phyloP scores from a whole-genome alignment of 2,888 invertebrate genomes.

The Oxycera nigricornis region DNA sequence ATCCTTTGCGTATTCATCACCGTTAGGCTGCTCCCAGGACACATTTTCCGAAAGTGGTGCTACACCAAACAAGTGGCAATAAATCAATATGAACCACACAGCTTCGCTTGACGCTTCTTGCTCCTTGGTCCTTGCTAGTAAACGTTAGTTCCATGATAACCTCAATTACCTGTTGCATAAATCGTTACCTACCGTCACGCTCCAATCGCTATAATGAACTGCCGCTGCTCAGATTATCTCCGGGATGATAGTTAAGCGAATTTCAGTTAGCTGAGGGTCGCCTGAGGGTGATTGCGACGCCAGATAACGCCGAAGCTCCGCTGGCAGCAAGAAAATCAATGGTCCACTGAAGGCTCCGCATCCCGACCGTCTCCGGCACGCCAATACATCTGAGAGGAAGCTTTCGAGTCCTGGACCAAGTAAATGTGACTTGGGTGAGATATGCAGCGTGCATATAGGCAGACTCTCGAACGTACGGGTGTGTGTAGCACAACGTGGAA shows the following conservation, averaged over 20 bases:
- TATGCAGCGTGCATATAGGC: neutral
- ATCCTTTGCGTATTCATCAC: too few species aligned
- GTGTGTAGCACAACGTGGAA: neutral
- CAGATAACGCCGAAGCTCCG: neutral
- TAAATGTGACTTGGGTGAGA: neutral
- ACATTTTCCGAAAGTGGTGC: too few species aligned
- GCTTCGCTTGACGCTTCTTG: neutral
- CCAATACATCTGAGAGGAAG: neutral
- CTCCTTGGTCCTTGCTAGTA: too few species aligned
- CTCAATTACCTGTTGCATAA: conserved; percentile 35
- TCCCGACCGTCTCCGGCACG: neutral
- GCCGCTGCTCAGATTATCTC: conserved; percentile 7
- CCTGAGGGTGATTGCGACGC: neutral
- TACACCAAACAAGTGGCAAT: too few species aligned
- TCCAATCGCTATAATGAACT: conserved; percentile 17
- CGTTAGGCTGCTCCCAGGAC: too few species aligned
- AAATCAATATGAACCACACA: neutral
- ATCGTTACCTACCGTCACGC: neutral
- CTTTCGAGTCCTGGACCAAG: conserved; percentile 11
- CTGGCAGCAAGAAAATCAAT: conserved; percentile 23
- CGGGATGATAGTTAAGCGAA: conserved; percentile 8
- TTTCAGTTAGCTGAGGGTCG: neutral
- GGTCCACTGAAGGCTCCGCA: neutral
- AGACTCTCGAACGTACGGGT: neutral
- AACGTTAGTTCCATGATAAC: neutral